Percentiles rank a stretch among this genome's conserved stretches.
Conservation (phyloP, 2,113 vertebrate genomes). For the Tachuris rubrigastra region DNA sequence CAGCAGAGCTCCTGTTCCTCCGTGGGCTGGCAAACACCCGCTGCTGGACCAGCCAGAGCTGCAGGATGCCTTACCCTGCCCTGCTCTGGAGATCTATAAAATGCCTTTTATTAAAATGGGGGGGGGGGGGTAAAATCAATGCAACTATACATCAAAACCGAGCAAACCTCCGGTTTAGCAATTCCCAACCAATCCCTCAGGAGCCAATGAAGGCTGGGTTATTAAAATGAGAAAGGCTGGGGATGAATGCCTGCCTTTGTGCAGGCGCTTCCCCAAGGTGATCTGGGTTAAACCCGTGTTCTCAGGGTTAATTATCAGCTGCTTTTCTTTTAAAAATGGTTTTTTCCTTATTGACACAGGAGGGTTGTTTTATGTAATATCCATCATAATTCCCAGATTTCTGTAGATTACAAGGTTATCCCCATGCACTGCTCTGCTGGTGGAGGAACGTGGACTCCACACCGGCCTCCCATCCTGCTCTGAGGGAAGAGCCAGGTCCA, state of each 20-base stretch:
- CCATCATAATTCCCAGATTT: constrained; percentile 24
- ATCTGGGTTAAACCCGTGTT: neutral
- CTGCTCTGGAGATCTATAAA: neutral
- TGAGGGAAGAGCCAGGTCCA: neutral
- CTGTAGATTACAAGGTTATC: neutral
- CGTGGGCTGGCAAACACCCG: neutral
- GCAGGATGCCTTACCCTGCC: neutral
- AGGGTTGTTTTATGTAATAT: neutral
- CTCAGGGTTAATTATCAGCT: constrained; percentile 30
- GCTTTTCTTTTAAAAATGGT: constrained; percentile 28
- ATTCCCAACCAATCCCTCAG: constrained; percentile 1
- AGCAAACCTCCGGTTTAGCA: neutral
- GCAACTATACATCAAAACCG: neutral
- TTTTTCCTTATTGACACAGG: constrained; percentile 12
- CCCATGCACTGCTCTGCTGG: neutral
- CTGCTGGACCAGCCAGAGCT: neutral
- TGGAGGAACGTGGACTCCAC: accelerated
- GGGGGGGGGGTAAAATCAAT: neutral
- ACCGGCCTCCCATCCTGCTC: accelerated
- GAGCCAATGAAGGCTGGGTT: constrained; percentile 5
- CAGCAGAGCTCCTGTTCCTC: neutral
- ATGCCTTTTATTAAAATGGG: neutral
- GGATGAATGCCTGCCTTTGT: constrained; percentile 36
- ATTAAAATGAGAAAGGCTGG: constrained; percentile 40
- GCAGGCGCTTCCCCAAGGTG: neutral